Base-by-base conservation (phyloP, 2,113 vertebrate genomes). In the Entomyzon cyanotis region DNA sequence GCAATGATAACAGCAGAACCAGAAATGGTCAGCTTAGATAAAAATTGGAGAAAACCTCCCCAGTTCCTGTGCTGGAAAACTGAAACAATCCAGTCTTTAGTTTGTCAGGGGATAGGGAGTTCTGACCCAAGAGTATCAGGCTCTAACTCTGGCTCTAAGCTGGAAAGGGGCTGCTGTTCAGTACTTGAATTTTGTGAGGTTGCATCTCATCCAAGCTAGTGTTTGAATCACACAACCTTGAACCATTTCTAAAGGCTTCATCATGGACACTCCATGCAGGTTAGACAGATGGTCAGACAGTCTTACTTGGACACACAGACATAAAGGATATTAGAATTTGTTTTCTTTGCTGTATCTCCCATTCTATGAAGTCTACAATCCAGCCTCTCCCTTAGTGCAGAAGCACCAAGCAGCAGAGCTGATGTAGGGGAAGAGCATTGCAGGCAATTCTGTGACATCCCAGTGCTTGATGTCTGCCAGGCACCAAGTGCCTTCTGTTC, bases 171-270 rank as follows among this genome's bases (percentile, higher is more conserved):
- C 33, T 74, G 35, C 33, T 74, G 35, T 19, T 55, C 3, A 2
- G 25, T 27, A 46, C 22, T 37, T 24, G 2, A 22, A 46, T 39
- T 77, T 33, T 53, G 15, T 39, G 17, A 49, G 10, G 21, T 68
- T 0, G 0, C 3, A 11, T 28, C 25, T 39, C 46, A 41, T 68
- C 2, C 1, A 75, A 55, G 35, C 39, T 15, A 50, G 12, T 4
- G 9, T 56, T 46, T 41, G 49, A 47, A 50, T 53, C 4, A 5
- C 23, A 8, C 7, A 67, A 47, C 4, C 49, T 37, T 47, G 52
- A 84, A 49, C 27, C 11, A 25, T 55, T 87, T 65, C 62, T 75
- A 71, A 87, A 24, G 22, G 14, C 14, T 50, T 56, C 27, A 60
- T 47, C 28, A 37, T 7, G 47, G 30, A 56, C 23, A 23, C 14